Conservation (phyloP, 2,113 vertebrate species). For the Rhinolophus ferrumequinum region DNA sequence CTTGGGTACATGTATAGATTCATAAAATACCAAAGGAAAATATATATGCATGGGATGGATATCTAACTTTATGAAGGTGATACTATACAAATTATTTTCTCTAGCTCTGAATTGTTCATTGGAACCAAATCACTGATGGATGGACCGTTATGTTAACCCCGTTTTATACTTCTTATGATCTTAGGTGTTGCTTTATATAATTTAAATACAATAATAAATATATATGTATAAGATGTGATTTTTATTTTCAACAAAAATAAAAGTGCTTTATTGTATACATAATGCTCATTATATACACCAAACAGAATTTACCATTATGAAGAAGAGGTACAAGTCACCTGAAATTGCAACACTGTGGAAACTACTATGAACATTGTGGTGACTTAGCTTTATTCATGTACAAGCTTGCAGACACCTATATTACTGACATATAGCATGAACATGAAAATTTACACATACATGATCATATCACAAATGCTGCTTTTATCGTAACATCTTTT, state of each 20-base stretch:
- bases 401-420: background rate
- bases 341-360: background rate
- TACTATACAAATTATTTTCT: background rate
- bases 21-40: background rate
- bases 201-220: background rate
- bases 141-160: background rate
- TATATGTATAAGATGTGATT: background rate
- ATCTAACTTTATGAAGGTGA: background rate
- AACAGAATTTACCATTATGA: background rate
- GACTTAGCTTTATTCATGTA: background rate
- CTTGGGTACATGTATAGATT: background rate
- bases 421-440: background rate
- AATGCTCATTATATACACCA: background rate
- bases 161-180: background rate
- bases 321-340: background rate
- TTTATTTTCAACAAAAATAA: background rate
- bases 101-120: background rate
- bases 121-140: background rate
- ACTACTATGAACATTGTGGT: background rate
- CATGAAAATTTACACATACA: background rate
- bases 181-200: background rate
- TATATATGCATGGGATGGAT: background rate
- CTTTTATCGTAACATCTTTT: background rate
- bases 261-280: background rate
- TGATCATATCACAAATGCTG: background rate